phyloP scores from a whole-genome alignment of 2,888 invertebrate genomes.

The Eudemis profundana region DNA sequence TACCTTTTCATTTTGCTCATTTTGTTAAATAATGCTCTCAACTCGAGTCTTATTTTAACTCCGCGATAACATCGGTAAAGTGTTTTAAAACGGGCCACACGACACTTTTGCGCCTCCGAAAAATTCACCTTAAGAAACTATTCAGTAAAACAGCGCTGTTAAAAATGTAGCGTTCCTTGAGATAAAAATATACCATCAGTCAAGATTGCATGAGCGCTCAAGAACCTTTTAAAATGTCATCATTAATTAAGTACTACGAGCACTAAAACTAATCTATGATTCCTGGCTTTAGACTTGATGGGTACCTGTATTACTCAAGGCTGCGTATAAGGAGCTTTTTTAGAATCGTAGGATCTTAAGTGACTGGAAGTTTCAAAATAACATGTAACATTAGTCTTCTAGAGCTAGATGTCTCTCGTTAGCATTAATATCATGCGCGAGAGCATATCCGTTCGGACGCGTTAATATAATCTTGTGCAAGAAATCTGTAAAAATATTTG shows the following conservation, averaged over 20 bases:
- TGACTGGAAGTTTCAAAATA: background rate
- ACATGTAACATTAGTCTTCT: conserved; percentile 1
- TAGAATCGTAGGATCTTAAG: background rate
- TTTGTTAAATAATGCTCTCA: conserved; percentile 33
- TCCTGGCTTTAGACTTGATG: conserved; percentile 22
- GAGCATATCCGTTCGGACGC: conserved; percentile 18
- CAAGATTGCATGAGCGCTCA: conserved; percentile 27
- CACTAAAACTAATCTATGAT: conserved; percentile 21
- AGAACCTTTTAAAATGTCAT: conserved; percentile 32
- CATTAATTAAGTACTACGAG: conserved; percentile 19
- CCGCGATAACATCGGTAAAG: conserved; percentile 33
- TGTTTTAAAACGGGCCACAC: conserved; percentile 29
- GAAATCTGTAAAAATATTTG: conserved; percentile 1
- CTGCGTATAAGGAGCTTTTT: background rate
- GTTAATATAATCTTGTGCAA: conserved; percentile 20
- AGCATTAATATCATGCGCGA: conserved; percentile 24
- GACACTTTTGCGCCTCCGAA: conserved; percentile 9
- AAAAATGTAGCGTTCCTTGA: conserved; percentile 25
- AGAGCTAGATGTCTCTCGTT: background rate
- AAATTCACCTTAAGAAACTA: conserved; percentile 11
- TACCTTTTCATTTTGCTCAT: conserved; percentile 38
- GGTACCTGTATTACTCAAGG: conserved; percentile 23
- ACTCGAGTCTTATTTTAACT: conserved; percentile 24
- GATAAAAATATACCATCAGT: conserved; percentile 30
- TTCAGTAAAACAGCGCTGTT: conserved; percentile 9